These are phyloP conservation scores for Dicerorhinus sumatrensis DNA, from an alignment of 2,113 vertebrate species.

Conservation along the genomic window DNA sequence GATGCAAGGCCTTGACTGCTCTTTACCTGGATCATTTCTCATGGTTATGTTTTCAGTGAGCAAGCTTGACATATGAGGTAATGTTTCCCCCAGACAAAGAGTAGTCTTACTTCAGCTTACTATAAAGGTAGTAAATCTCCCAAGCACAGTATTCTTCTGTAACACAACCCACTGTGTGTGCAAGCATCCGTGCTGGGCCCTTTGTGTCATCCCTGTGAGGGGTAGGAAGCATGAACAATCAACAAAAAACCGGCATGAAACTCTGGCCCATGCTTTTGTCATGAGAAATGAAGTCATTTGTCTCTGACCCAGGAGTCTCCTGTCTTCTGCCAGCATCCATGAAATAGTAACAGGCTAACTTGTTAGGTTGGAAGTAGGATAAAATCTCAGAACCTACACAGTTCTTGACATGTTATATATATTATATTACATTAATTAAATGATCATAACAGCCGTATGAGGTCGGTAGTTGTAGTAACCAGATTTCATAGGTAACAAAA, in stretches of 20 bases:
- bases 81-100: not conserved
- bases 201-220: not conserved
- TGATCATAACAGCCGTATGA: not conserved
- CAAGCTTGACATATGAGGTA: not conserved
- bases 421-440: not conserved
- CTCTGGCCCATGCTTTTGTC: not conserved
- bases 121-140: not conserved
- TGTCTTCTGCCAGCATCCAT: not conserved
- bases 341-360: not conserved
- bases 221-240: not conserved
- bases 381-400: not conserved
- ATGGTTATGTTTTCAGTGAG: slow-evolving; percentile 41
- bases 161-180: not conserved
- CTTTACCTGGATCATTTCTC: slow-evolving; percentile 24
- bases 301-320: not conserved
- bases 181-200: not conserved
- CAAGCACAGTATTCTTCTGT: not conserved
- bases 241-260: not conserved
- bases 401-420: not conserved
- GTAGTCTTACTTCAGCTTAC: not conserved
- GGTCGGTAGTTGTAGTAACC: not conserved
- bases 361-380: not conserved
- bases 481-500: not conserved
- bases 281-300: not conserved
- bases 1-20: not conserved